Percentiles rank a stretch among this genome's conserved stretches.
These are phyloP conservation scores for Neopipo cinnamomea DNA, from an alignment of 2,113 vertebrate species.

Conservation along the genomic window DNA sequence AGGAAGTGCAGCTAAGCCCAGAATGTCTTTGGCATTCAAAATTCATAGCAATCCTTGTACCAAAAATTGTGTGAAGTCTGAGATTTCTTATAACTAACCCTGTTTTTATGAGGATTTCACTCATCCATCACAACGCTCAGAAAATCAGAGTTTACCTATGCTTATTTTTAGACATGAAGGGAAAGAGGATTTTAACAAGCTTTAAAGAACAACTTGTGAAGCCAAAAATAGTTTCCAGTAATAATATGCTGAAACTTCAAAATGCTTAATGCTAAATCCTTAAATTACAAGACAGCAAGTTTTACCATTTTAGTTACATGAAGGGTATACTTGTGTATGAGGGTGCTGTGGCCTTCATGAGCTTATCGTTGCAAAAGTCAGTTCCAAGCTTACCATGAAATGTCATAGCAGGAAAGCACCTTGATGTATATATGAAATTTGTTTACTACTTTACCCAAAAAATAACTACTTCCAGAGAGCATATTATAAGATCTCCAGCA, in stretches of 20 bases:
- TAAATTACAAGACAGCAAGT: not conserved
- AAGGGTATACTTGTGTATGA: not conserved
- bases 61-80: not conserved
- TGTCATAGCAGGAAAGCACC: not conserved
- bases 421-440: not conserved
- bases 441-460: not conserved
- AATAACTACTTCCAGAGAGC: not conserved
- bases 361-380: not conserved
- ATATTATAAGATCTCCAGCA: not conserved
- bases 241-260: constrained; percentile 42
- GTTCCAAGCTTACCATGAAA: not conserved
- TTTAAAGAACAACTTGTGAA: constrained; percentile 16
- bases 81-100: not conserved
- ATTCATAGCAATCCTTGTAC: not conserved
- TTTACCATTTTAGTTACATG: not conserved
- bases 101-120: not conserved
- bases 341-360: not conserved
- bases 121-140: not conserved
- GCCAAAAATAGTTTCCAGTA: constrained; percentile 1
- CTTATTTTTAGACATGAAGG: constrained; percentile 39
- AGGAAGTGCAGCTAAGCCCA: not conserved
- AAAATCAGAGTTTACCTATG: constrained; percentile 14
- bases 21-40: not conserved
- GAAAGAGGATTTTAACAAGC: constrained; percentile 42
- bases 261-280: constrained; percentile 11